Base-by-base conservation (phyloP, 2,113 vertebrate genomes). In the Elephas maximus region DNA sequence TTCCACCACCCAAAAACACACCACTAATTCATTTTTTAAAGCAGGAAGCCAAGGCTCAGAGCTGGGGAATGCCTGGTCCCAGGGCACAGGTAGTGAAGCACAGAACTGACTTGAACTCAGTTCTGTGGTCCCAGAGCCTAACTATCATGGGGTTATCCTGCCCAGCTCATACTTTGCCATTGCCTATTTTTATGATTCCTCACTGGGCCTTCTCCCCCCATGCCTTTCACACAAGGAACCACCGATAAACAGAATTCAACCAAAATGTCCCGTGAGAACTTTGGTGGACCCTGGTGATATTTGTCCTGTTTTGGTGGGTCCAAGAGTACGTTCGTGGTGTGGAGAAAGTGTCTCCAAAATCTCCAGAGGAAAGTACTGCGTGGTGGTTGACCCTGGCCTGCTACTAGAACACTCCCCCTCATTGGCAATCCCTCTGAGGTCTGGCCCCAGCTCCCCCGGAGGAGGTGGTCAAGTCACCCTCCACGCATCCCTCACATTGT, bases 91-190 rank as follows among this genome's bases (percentile, higher is more conserved):
- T 28, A 53, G n/a, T 48, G 41, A 53, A 3, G 76, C 26, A 2
- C 0, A 0, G 20, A 21, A 1, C 41, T 5, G 9, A 1, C 77
- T 48, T 82, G 90, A 48, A 10, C 28, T 67, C 8, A 20, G 11
- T 24, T 41, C 57, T 41, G 57, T 5, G 77, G 48, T 33, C 28
- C 79, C 17, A 7, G 45, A 73, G 65, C 53, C 3, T 1, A n/a
- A 53, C 33, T 28, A 7, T 2, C 30, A 0, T 0, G 2, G 6
- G 0, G 2, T 11, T 2, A 0, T 28, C 60, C 73, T 44, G 57
- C 60, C 79, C 65, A 2, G 0, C 24, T 21, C 45, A 7, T 30
- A 9, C 37, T 24, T 28, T 3, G 24, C 23, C 20, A 1, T 1
- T 7, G 30, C 17, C 18, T 9, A 45, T 48, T 65, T 26, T 41